Base-by-base conservation (phyloP, 2,797 vertebrate species). In the Orestias chungarensis region DNA sequence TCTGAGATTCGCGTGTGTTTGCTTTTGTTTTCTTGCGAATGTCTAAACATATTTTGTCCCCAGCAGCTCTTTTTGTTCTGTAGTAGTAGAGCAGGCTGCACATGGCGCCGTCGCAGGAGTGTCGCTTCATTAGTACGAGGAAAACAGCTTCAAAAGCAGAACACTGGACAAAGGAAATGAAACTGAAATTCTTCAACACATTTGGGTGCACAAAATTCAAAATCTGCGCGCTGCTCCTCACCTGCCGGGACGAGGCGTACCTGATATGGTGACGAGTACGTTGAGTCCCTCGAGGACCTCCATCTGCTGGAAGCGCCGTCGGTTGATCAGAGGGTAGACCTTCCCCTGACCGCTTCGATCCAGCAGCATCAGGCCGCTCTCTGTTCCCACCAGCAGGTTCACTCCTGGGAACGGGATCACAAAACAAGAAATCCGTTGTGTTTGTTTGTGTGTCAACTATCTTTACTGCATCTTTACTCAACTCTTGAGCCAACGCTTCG, bases 301-400 rank as follows among this genome's bases (percentile, higher is more conserved):
- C 98, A 99, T 99, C 91, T 99, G 97, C 74, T 98, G 97, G 91
- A 99, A 99, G 46, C 97, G 94, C 42, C 98, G 94, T 64, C 98
- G 90, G 89, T 94, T 98, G 88, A 99, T 99, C 72, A 99, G 95
- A 1, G 97, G 97, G 87, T 99, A 99, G 44, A 99, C 98, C 72
- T 99, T 99, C 44, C 98, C 98, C 86, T 99, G 98, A 78, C 98
- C 98, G 71, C 98, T 99, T 83, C 97, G 95, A 86, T 99, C 98
- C 92, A 99, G 88, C 90, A 99, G 93, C 98, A 99, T 99, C 88
- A 99, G 93, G 47, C 98, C 98, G 42, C 97, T 99, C 92, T 99
- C 98, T 27, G 98, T 99, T 68, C 98, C 97, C 81, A 99, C 97
- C 84, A 99, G 72, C 86, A 99, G 92, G 91, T 99, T 99, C 72